Percentiles rank a stretch among this genome's conserved stretches.
These are phyloP conservation scores for Fratercula arctica DNA, from an alignment of 2,797 vertebrate species.

Conservation along the genomic window DNA sequence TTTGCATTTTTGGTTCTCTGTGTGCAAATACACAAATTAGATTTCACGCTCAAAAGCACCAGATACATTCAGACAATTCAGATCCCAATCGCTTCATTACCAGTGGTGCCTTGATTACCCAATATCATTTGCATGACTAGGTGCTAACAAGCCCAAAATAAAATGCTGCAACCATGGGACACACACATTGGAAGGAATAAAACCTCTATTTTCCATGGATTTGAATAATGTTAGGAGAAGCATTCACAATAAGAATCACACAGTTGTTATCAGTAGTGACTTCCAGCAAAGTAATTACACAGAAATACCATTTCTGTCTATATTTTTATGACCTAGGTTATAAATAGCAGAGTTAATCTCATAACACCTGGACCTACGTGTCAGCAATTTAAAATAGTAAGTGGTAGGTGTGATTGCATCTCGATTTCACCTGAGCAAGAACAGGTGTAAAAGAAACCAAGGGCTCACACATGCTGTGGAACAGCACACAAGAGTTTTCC, in stretches of 20 bases:
- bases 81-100: conserved; percentile 4
- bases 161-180: background rate
- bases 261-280: background rate
- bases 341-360: background rate
- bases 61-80: conserved; percentile 6
- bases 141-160: conserved; percentile 25
- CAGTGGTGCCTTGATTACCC: conserved; percentile 48
- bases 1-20: background rate
- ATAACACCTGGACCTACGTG: background rate
- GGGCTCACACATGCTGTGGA: background rate
- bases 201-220: background rate
- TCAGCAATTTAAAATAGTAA: conserved; percentile 23
- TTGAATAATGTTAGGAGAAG: background rate
- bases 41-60: conserved; percentile 47
- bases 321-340: background rate
- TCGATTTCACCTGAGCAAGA: background rate
- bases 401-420: background rate
- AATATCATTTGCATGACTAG: conserved; percentile 55
- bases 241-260: background rate
- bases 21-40: conserved; percentile 21
- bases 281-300: background rate
- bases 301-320: background rate
- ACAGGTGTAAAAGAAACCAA: background rate
- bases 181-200: background rate
- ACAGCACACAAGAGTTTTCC: background rate